Base-by-base conservation (phyloP, 2,797 vertebrate genomes). In the Pempheris klunzingeri region DNA sequence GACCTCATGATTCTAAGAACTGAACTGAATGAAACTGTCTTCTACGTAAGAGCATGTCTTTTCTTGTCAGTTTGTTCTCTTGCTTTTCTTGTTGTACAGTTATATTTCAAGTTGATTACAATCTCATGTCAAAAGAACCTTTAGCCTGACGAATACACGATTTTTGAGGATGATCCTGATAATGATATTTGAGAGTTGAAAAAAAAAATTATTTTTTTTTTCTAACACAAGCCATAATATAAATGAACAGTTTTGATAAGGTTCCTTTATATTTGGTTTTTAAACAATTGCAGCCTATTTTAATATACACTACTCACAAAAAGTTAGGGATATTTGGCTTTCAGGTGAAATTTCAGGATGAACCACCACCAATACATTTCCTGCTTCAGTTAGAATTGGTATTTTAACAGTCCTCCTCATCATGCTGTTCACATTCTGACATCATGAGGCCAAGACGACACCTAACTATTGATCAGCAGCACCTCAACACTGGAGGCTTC, bases 1-100 rank as follows among this genome's bases (percentile, higher is more conserved):
- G 95, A 95, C 82, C 57, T 95, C 50, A 77, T 94, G 76, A 93
- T 96, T 71, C 87, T 91, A 20, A 90, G 92, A 83, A 93, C 92
- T 24, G 95, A 95, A 75, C 49, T 94, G 39, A 93, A 90, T 81
- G 77, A 91, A 71, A 92, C 83, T 0, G 85, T 93, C 59, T 89
- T 94, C 64, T 92, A 92, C 2, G 95, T 95, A 88, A 94, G 95
- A 55, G 10, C n/a, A 20, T 60, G 71, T 74, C 0, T 52, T n/a
- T 58, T 34, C 39, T 14, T 64, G 7, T 39, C 32, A 1, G 22
- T 30, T 71, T 41, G 26, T 61, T 47, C 9, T 43, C 6, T 1
- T 53, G 6, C 20, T 52, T 59, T 49, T 61, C 12, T 52, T 20
- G 18, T 55, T 44, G 12, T 22, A 24, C 3, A 55, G 3, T 57